Evolutionary conservation across 2,113 vertebrate genomes (phyloP), one percentile per base, ranked within the genome.

Genomic region (Ranitomeya imitator): DNA sequence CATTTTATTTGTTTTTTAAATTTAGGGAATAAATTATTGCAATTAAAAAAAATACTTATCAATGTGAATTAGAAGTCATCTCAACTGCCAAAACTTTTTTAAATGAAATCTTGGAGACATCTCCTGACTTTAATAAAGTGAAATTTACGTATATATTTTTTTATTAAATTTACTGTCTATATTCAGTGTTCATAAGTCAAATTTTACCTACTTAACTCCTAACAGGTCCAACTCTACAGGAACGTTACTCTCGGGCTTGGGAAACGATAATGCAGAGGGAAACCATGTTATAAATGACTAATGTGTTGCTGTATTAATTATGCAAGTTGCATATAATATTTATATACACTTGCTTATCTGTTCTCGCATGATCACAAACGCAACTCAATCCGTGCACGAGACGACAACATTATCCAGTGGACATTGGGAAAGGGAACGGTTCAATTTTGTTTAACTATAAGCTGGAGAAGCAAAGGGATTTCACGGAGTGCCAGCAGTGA

Each of bases 261-360:
- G 37, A n/a, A 63, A 63, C 76, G 31, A 77, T 60, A 78, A 63
- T 86, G 73, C 76, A 45, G 45, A 59, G 51, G 67, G 84, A 76
- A 73, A 51, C 57, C 51, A 57, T 86, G 55, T 78, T 86, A 86
- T 86, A 77, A 86, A 86, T 77, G 85, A 86, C 85, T 86, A 23
- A 76, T 77, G 71, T 86, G 55, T 78, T 86, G 85, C 78, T 63
- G 19, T 63, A 86, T 86, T 86, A 86, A 86, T 86, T 87, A 87
- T 87, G 77, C 78, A 79, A 80, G 77, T 80, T 87, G 45, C 63
- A 69, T 80, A 69, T 80, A 87, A 87, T 80, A 71, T 80, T 65
- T 80, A 87, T 80, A 71, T 81, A 80, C 61, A 55, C 77, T 59
- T 80, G 23, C 77, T 80, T 80, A 87, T 87, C 77, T 71, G n/a